These are phyloP conservation scores for Bovichtus diacanthus DNA, from an alignment of 2,797 vertebrate species.

Conservation along the genomic window DNA sequence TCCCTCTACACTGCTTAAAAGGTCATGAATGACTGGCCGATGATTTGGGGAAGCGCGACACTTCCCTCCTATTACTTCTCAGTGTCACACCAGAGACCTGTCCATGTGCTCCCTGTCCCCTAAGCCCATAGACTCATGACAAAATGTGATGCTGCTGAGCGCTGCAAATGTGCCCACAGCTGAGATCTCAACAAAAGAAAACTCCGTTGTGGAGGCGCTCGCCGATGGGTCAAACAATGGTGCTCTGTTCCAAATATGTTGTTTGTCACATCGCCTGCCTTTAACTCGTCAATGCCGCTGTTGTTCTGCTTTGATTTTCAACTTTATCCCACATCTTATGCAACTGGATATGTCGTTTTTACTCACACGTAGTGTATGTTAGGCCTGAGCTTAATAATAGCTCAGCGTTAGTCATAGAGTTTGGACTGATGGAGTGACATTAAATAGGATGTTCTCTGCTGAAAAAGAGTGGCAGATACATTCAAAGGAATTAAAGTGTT, in stretches of 20 bases:
- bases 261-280: slow-evolving; percentile 80
- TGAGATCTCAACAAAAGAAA: slow-evolving; percentile 74
- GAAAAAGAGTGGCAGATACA: not conserved
- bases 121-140: slow-evolving; percentile 56
- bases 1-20: not conserved
- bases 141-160: slow-evolving; percentile 67
- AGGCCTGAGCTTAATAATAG: slow-evolving; percentile 13
- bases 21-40: slow-evolving; percentile 26
- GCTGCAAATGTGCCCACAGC: slow-evolving; percentile 74
- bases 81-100: slow-evolving; percentile 11
- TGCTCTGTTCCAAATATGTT: slow-evolving; percentile 81
- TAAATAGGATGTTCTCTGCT: not conserved
- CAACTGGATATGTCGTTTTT: slow-evolving; percentile 56
- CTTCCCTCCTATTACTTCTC: slow-evolving; percentile 41
- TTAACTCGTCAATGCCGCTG: slow-evolving; percentile 72
- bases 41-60: slow-evolving; percentile 36
- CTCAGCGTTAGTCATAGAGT: slow-evolving; percentile 5
- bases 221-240: slow-evolving; percentile 72
- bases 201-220: slow-evolving; percentile 67
- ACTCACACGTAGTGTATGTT: slow-evolving; percentile 33
- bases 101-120: slow-evolving; percentile 39
- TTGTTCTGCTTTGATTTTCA: slow-evolving; percentile 67
- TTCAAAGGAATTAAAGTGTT: not conserved
- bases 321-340: slow-evolving; percentile 77
- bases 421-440: slow-evolving; percentile 21